A percentile compares a stretch with the other conserved stretches of the same genome.
Conservation (phyloP, 2,888 invertebrate species). For the Rhogogaster chlorosoma region DNA sequence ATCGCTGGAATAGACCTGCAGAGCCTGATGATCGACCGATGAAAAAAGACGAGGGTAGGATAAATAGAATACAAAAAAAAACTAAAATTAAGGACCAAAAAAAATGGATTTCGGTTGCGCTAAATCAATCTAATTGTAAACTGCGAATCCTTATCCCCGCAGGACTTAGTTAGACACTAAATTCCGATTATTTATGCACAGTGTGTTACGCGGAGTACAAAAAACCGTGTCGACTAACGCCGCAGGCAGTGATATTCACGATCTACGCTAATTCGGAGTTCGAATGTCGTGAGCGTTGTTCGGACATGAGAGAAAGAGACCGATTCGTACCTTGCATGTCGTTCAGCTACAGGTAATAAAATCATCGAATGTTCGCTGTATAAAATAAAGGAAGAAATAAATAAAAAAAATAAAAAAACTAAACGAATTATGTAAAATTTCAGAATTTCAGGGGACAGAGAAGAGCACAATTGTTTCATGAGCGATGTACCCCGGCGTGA, state of each 20-base stretch:
- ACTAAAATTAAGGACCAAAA: not conserved
- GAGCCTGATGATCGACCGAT: slow-evolving; percentile 50
- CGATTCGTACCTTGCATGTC: slow-evolving; percentile 85
- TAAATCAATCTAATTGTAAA: not conserved
- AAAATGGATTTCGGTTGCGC: slow-evolving; percentile 25
- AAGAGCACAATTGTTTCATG: slow-evolving; percentile 85
- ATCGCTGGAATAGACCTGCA: slow-evolving; percentile 26
- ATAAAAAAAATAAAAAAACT: not conserved
- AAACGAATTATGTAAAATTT: not conserved
- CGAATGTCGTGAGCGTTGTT: slow-evolving; percentile 80
- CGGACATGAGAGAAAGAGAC: slow-evolving; percentile 79
- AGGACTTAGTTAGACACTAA: not conserved
- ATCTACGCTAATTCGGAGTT: slow-evolving; percentile 85
- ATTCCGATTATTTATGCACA: slow-evolving; percentile 70
- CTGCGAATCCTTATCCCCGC: too few species aligned
- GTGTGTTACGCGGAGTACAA: slow-evolving; percentile 90
- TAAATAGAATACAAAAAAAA: not conserved
- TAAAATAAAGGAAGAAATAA: slow-evolving; percentile 12
- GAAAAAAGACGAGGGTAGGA: slow-evolving; percentile 61
- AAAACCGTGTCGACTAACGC: slow-evolving; percentile 85
- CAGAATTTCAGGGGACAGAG: slow-evolving; percentile 60
- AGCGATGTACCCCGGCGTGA: slow-evolving; percentile 90
- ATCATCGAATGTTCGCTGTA: not conserved
- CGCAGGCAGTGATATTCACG: slow-evolving; percentile 82
- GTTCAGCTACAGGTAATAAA: slow-evolving; percentile 84